Base-by-base conservation (phyloP, 2,888 invertebrate genomes). In the Zygothrica quintamaculata region DNA sequence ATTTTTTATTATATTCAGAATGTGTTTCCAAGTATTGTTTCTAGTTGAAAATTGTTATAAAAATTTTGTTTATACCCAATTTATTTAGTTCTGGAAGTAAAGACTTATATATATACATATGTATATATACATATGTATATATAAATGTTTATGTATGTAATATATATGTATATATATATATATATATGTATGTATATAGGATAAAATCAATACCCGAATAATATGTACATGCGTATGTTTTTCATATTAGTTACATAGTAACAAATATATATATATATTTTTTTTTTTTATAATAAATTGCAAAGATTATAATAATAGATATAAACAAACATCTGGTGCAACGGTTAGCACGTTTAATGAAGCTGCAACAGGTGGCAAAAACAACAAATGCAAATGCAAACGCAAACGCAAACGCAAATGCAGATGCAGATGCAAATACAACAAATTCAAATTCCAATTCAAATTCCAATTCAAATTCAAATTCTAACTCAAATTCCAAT, bases 261-360 rank as follows among this genome's bases (percentile, higher is more conserved):
- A 11, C 3, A 29, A n/a, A n/a, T n/a, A n/a, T n/a, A n/a, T n/a
- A n/a, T n/a, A n/a, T n/a, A n/a, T n/a, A n/a, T n/a, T n/a, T n/a
- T n/a, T n/a, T n/a, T n/a, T 47, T 47, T 42, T 25, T n/a, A 34
- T n/a, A 40, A 53, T 36, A 44, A 50, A 36, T 50, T 26, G 15
- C 12, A 58, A 37, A 22, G 8, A 12, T 34, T 51, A 26, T 51
- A 26, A 40, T 48, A 50, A 47, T 55, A 70, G 69, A 33, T n/a
- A 16, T 29, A 11, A 52, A 52, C 26, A 60, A 52, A 36, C 15
- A 34, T 26, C 11, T 34, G 29, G 48, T 56, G 6, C 52, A 18
- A 48, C 51, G 65, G 51, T 33, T 70, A n/a, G 37, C 51, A 15
- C 52, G 36, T 22, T 15, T 47, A 44, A 56, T 69, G 59, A 52